phyloP scores from a whole-genome alignment of 2,888 invertebrate genomes.

The Psococerastis gibbosa region DNA sequence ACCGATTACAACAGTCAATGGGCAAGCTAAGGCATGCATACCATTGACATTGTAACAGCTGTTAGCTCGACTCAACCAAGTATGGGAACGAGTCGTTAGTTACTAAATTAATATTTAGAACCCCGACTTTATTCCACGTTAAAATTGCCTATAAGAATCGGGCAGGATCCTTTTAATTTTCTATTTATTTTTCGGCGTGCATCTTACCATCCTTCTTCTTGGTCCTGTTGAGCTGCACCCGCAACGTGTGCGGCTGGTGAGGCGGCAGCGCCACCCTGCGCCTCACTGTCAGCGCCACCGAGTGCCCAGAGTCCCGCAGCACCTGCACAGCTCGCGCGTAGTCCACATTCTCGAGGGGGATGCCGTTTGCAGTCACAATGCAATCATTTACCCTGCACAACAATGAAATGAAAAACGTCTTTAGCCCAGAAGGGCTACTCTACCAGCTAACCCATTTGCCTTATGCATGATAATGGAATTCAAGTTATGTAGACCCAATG shows the following conservation, averaged over 20 bases:
- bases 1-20: no score
- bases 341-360: slow-evolving; percentile 91
- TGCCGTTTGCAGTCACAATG: slow-evolving; percentile 90
- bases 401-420: slow-evolving; percentile 10
- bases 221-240: slow-evolving; percentile 75
- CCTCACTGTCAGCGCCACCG: slow-evolving; percentile 73
- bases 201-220: slow-evolving; percentile 87
- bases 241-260: slow-evolving; percentile 38
- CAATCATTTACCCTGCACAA: slow-evolving; percentile 83
- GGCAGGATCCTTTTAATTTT: no score
- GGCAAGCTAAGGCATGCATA: no score
- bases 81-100: no score
- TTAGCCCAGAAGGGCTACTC: background rate
- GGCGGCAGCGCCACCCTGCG: slow-evolving; percentile 43
- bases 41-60: no score
- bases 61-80: no score
- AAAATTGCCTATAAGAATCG: no score
- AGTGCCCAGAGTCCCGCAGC: slow-evolving; percentile 72
- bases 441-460: background rate
- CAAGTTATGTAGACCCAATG: no score
- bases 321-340: slow-evolving; percentile 89
- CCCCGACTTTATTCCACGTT: no score
- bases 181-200: no score
- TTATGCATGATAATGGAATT: background rate
- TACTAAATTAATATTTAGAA: no score